Percentiles rank a stretch among this genome's conserved stretches.
phyloP scores from a whole-genome alignment of 2,888 invertebrate genomes.

The Tanaodytes sp. region DNA sequence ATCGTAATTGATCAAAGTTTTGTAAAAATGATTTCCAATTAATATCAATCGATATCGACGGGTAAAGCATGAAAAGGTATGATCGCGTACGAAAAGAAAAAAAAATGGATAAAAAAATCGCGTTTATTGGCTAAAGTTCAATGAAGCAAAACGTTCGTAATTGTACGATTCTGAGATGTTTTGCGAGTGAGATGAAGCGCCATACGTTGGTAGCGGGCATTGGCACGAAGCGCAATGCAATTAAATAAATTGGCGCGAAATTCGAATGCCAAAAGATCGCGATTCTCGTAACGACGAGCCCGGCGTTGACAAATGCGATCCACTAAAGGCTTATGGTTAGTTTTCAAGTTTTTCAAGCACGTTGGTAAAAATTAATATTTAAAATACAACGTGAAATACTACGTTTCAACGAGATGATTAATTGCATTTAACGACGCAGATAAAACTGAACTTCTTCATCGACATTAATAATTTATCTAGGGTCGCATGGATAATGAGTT shows the following conservation, averaged over 20 bases:
- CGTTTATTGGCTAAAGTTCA: constrained; percentile 26
- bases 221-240: constrained; percentile 12
- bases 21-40: no score
- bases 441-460: constrained; percentile 29
- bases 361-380: constrained; percentile 14
- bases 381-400: constrained; percentile 6
- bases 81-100: neutral
- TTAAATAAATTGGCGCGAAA: constrained; percentile 29
- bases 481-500: constrained; percentile 15
- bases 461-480: constrained; percentile 30
- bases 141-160: constrained; percentile 32
- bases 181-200: constrained; percentile 12
- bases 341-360: constrained; percentile 1
- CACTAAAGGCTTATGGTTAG: neutral
- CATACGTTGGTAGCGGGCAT: constrained; percentile 33
- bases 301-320: constrained; percentile 10
- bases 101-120: constrained; percentile 1
- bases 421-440: constrained; percentile 28
- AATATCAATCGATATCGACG: neutral
- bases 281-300: neutral
- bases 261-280: constrained; percentile 1
- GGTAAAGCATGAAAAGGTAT: neutral
- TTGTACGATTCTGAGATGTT: constrained; percentile 36
- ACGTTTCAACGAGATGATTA: constrained; percentile 21
- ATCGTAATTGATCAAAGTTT: no score